Evolutionary conservation across 2,113 vertebrate species (phyloP).

Genomic region (Zosterops borbonicus): DNA sequence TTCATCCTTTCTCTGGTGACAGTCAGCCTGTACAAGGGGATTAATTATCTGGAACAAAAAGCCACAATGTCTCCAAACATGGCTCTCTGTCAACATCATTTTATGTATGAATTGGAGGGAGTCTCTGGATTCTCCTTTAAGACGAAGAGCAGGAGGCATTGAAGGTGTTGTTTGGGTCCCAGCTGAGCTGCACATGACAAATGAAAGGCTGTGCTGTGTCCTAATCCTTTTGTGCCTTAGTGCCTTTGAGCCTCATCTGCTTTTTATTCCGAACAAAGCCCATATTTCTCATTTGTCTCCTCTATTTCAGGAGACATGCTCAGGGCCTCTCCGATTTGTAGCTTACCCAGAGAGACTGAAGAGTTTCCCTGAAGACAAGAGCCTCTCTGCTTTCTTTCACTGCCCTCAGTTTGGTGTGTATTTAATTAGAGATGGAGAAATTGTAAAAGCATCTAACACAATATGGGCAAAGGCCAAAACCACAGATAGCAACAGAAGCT

Average conservation of each 20-base stretch:
- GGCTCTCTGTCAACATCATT: background rate
- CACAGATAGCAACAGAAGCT: background rate
- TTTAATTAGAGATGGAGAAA: constrained; percentile 1
- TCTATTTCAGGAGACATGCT: background rate
- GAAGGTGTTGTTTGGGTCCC: background rate
- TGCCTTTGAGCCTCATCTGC: constrained; percentile 8
- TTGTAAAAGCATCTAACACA: background rate
- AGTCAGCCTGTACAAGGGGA: background rate
- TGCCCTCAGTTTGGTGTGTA: background rate
- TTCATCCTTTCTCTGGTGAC: background rate
- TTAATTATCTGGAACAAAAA: background rate
- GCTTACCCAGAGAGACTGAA: background rate
- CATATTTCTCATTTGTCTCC: constrained; percentile 9
- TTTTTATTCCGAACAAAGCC: constrained; percentile 18
- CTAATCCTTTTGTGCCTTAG: constrained; percentile 27
- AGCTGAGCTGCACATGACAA: constrained; percentile 12
- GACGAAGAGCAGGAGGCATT: background rate
- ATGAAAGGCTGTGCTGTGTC: background rate
- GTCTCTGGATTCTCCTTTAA: background rate
- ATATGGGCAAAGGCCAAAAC: background rate
- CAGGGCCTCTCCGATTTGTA: background rate
- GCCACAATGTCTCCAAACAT: background rate
- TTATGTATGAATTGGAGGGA: background rate
- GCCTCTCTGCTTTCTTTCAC: background rate
- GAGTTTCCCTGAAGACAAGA: background rate